Evolutionary conservation across 2,888 invertebrate genomes (phyloP).

Genomic region (Amaurobius ferox): DNA sequence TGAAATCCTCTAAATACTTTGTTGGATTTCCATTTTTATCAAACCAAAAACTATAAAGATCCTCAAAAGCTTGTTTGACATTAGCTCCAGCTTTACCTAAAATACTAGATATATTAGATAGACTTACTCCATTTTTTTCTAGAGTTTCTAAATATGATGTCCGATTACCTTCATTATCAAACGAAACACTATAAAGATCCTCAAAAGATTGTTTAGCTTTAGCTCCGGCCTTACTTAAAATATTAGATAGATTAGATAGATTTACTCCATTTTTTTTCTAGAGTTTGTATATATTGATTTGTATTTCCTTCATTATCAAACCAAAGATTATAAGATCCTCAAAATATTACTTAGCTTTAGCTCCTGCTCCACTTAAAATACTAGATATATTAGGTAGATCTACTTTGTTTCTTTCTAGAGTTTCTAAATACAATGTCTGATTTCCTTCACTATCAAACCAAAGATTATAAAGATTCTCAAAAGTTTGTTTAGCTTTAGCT

Average conservation of each 20-base stretch:
- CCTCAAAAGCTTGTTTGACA: too few species aligned
- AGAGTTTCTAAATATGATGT: background rate
- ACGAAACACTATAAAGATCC: slow-evolving; percentile 6
- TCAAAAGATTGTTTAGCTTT: slow-evolving; percentile 22
- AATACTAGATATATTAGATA: slow-evolving; percentile 18
- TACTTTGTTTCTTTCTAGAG: background rate
- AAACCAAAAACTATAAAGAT: background rate
- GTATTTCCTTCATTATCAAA: too few species aligned
- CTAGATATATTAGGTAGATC: background rate
- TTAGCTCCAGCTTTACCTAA: background rate
- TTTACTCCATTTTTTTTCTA: too few species aligned
- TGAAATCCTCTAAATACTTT: too few species aligned
- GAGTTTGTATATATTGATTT: too few species aligned
- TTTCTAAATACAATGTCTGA: slow-evolving; percentile 10
- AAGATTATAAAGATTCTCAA: slow-evolving; percentile 8
- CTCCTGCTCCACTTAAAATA: too few species aligned
- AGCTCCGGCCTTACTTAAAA: slow-evolving; percentile 22
- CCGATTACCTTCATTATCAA: background rate
- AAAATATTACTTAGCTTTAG: background rate
- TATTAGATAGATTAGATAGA: too few species aligned
- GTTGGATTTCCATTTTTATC: background rate
- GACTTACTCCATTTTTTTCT: slow-evolving; percentile 16
- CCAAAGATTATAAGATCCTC: too few species aligned
- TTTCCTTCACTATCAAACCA: too few species aligned
- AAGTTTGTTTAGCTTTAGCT: too few species aligned